Evolutionary conservation across 2,113 vertebrate genomes (phyloP), one percentile per base, ranked within the genome.

Genomic region (Pygoscelis adeliae): DNA sequence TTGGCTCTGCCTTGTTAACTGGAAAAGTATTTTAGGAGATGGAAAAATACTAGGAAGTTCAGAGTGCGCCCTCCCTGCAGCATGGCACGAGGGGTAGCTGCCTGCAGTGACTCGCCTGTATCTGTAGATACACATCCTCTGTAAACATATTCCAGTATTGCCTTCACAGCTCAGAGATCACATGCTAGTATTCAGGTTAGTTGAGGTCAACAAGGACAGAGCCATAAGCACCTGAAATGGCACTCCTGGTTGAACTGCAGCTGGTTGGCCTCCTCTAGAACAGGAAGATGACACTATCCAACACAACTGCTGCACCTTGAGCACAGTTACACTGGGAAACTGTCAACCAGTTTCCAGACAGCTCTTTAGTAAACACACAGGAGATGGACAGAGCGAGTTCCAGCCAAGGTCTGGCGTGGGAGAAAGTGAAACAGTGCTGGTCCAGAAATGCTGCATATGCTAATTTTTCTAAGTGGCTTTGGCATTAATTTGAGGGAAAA

Each of bases 1-100:
- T 94, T 95, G 93, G 82, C 87, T 95, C 47, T 91, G 85, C 65
- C 32, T 95, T 93, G 65, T 95, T 92, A 86, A 96, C 82, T 67
- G 44, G 74, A 70, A 50, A 96, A 93, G 77, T 90, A 85, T 95
- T 94, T 92, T 73, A 95, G 46, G 74, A 95, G 73, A 96, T 89
- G 95, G 93, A 96, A 86, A 95, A 97, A 85, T 70, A 96, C 76
- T 46, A 62, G 44, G 66, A 81, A 83, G 90, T 91, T 92, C 70
- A 58, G 83, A 87, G 83, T 70, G 58, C 56, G 58, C 65, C 66
- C 36, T 70, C 7, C 2, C 13, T 82, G 73, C 49, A 70, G 86
- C 36, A 55, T 20, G 50, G 49, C 53, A 40, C 6, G 27, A 72
- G 66, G 70, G 52, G 40, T 19, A 65, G 73, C 58, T 84, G 70